A percentile compares a stretch with the other conserved stretches of the same genome.
Evolutionary conservation across 2,888 invertebrate species (phyloP).

Genomic region (Sympetrum striolatum): DNA sequence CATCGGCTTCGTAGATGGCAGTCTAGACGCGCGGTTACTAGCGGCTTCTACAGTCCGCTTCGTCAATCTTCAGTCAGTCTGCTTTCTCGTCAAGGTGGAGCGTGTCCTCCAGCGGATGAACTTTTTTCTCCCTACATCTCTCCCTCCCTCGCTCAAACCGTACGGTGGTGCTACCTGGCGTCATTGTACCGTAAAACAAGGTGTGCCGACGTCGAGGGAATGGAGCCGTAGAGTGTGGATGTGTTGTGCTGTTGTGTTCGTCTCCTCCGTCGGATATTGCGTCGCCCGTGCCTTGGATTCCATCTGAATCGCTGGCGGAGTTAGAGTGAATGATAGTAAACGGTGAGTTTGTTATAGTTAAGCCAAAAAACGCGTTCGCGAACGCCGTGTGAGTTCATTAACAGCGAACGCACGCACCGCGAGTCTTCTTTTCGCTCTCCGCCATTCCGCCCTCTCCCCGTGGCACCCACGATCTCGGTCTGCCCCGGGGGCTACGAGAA

Average conservation of each 20-base stretch:
- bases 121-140: neutral
- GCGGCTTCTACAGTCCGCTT: conserved; percentile 6
- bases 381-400: neutral
- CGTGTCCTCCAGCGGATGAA: conserved; percentile 21
- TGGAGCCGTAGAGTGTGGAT: conserved; percentile 39
- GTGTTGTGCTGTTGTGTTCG: conserved; percentile 38
- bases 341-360: conserved; percentile 16
- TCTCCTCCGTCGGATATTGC: conserved; percentile 38
- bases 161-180: conserved; percentile 44
- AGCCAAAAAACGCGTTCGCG: neutral
- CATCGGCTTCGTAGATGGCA: neutral
- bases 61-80: conserved; percentile 24
- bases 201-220: conserved; percentile 42
- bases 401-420: conserved; percentile 7
- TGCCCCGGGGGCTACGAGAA: neutral
- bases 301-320: conserved; percentile 11
- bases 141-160: conserved; percentile 31
- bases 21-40: neutral
- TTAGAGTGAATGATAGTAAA: conserved; percentile 29
- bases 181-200: conserved; percentile 44
- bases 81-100: conserved; percentile 34
- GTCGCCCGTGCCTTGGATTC: conserved; percentile 41
- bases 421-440: conserved; percentile 29
- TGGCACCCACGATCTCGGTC: neutral
- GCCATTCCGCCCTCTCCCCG: conserved; percentile 29